Evolutionary conservation across 1,140 invertebrate species (phyloP).

Genomic region (Eriocheir sinensis): DNA sequence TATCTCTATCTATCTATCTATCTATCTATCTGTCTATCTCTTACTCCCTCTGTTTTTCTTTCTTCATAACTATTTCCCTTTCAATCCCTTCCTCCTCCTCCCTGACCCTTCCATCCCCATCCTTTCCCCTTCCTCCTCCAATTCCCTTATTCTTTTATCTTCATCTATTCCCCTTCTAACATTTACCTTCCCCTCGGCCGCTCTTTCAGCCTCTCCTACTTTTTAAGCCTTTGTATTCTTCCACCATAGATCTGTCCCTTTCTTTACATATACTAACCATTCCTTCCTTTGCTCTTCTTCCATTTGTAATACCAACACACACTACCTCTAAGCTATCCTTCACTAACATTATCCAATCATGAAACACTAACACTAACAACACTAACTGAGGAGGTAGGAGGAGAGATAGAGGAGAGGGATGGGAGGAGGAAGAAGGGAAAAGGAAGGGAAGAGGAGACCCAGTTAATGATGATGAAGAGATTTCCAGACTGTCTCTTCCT

Average conservation of each 20-base stretch:
- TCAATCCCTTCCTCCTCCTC: not conserved
- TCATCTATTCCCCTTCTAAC: not conserved
- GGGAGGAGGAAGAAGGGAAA: constrained; percentile 13
- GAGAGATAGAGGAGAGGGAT: not conserved
- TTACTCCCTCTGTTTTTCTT: not conserved
- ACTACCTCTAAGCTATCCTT: too few species aligned
- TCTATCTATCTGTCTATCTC: not conserved
- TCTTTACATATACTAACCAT: not conserved
- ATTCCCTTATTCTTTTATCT: not conserved
- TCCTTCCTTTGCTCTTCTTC: not conserved
- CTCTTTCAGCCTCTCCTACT: not conserved
- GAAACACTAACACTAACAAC: too few species aligned
- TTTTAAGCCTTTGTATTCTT: not conserved
- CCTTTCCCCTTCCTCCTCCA: not conserved
- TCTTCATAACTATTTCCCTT: not conserved
- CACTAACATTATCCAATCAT: too few species aligned
- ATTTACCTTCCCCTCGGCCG: not conserved
- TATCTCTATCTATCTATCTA: not conserved
- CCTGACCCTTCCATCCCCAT: too few species aligned
- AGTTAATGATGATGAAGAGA: not conserved
- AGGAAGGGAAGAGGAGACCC: too few species aligned
- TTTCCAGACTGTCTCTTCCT: not conserved
- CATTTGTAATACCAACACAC: too few species aligned
- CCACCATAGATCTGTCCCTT: not conserved
- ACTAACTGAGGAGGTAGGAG: too few species aligned